A percentile compares a stretch with the other conserved stretches of the same genome.
phyloP scores from a whole-genome alignment of 2,113 vertebrate genomes.

The Peromyscus maniculatus region DNA sequence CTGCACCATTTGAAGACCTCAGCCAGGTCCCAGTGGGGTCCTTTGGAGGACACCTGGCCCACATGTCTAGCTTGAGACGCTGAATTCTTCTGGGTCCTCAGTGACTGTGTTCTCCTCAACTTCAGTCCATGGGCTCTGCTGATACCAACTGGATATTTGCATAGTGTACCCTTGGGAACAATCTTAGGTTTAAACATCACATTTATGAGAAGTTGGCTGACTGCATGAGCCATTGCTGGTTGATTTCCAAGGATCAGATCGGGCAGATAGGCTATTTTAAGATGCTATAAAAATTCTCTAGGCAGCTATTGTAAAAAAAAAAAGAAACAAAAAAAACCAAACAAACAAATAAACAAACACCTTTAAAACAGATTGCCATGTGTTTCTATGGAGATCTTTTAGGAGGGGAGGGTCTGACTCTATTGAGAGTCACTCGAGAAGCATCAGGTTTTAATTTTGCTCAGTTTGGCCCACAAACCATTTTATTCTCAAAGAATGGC shows the following conservation, averaged over 20 bases:
- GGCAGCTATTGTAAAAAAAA: not conserved
- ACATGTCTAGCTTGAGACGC: not conserved
- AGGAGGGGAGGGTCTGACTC: not conserved
- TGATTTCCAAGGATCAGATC: slow-evolving; percentile 66
- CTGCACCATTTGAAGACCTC: not conserved
- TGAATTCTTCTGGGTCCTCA: not conserved
- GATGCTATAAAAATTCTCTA: slow-evolving; percentile 77
- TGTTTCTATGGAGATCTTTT: slow-evolving; percentile 13
- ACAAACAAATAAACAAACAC: no score
- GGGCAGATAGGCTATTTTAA: slow-evolving; percentile 64
- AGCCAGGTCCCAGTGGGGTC: not conserved
- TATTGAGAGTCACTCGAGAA: not conserved
- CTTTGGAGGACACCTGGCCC: not conserved
- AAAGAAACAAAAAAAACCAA: not conserved
- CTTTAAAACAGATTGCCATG: not conserved
- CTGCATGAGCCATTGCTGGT: not conserved
- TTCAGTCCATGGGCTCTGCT: slow-evolving; percentile 47
- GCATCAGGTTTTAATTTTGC: slow-evolving; percentile 8
- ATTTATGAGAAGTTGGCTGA: slow-evolving; percentile 66
- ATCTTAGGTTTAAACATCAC: slow-evolving; percentile 63
- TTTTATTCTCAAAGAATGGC: not conserved
- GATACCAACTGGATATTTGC: slow-evolving; percentile 68
- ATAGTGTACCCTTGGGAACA: slow-evolving; percentile 73
- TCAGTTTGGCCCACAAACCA: not conserved
- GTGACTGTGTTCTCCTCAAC: slow-evolving; percentile 33